Conservation (phyloP, 1,140 invertebrate genomes). For the Ceratosolen fusciceps region DNA sequence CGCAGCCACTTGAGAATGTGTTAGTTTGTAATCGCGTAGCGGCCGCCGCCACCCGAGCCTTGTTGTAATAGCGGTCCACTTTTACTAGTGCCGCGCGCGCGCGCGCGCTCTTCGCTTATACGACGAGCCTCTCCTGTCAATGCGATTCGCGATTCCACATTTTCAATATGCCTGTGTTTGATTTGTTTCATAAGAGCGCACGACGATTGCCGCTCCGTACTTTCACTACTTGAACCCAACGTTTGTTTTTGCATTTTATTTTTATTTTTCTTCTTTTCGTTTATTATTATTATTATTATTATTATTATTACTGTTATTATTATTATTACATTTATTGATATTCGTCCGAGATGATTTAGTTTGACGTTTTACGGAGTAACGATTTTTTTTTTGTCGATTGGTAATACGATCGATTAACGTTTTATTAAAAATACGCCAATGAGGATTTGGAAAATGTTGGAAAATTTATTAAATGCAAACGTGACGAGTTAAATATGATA, state of each 20-base stretch:
- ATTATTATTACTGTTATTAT: no score
- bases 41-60: background rate
- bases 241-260: background rate
- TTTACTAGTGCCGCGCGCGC: background rate
- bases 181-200: background rate
- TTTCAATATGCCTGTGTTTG: background rate
- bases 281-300: no score
- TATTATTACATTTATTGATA: no score
- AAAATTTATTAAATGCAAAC: background rate
- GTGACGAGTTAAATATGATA: background rate
- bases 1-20: background rate
- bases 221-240: background rate
- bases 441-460: background rate
- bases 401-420: no score
- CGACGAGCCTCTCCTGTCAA: background rate
- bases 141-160: background rate
- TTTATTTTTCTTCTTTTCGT: no score
- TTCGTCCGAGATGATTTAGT: no score
- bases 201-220: background rate
- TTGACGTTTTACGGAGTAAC: no score
- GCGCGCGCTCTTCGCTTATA: no score
- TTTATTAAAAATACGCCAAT: background rate
- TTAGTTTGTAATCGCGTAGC: background rate
- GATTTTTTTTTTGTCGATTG: no score
- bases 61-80: background rate